phyloP scores from a whole-genome alignment of 2,888 invertebrate genomes.

The Rotaria macrura region DNA sequence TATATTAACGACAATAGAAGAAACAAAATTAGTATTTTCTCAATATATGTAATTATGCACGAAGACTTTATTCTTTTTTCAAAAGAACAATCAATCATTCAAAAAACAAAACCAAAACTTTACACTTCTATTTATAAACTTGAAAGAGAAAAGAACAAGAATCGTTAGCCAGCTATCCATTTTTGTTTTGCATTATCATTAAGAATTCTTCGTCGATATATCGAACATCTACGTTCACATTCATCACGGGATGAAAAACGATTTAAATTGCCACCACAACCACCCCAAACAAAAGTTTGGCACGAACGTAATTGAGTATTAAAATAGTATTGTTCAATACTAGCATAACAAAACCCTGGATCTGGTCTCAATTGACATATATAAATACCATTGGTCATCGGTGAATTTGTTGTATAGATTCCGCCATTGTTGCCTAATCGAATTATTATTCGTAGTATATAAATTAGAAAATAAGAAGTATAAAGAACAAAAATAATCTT shows the following conservation, averaged over 20 bases:
- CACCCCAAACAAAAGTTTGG: not conserved
- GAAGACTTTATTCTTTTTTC: no score
- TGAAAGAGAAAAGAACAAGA: not conserved
- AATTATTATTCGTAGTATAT: not conserved
- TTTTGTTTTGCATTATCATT: not conserved
- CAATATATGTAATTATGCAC: no score
- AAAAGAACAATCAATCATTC: no score
- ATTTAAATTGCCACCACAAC: conserved; percentile 10
- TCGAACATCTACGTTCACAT: not conserved
- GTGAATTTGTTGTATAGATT: not conserved
- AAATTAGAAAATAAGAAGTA: not conserved
- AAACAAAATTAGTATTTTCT: no score
- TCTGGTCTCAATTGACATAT: not conserved
- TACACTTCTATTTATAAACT: no score
- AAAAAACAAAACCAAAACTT: no score
- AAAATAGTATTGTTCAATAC: not conserved
- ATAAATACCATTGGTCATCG: not conserved
- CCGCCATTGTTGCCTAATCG: not conserved
- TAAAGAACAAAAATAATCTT: not conserved
- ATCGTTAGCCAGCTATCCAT: not conserved
- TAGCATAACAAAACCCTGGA: not conserved
- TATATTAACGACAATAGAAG: no score
- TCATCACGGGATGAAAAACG: not conserved
- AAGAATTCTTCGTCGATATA: not conserved
- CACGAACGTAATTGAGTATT: not conserved